Conservation (phyloP, 2,797 vertebrate genomes). For the Synaphobranchus kaupii region DNA sequence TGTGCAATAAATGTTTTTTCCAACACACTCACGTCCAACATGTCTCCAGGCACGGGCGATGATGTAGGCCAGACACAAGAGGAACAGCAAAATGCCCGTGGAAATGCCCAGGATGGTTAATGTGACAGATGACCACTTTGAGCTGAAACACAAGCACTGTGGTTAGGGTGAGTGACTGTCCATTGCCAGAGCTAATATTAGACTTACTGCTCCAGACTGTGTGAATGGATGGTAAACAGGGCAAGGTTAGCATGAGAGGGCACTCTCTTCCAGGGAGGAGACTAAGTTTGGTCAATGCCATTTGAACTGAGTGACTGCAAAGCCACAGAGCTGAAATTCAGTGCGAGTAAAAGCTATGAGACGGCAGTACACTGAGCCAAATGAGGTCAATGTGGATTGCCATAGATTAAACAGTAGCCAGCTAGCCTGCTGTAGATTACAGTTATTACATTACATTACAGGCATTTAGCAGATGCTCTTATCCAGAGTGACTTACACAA, state of each 20-base stretch:
- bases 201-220: not conserved
- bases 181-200: not conserved
- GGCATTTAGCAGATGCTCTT: too few relatives aligned
- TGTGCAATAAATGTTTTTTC: not conserved
- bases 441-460: too few relatives aligned
- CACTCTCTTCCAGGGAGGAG: too few relatives aligned
- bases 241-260: too few relatives aligned
- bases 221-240: too few relatives aligned
- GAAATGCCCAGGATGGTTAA: not conserved
- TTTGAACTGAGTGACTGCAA: not conserved
- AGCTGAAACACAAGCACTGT: constrained; percentile 5
- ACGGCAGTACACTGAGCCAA: not conserved
- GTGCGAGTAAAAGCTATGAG: not conserved
- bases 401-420: not conserved
- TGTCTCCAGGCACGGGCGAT: not conserved
- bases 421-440: not conserved
- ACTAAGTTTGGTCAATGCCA: too few relatives aligned
- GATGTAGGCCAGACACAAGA: not conserved
- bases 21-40: not conserved
- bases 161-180: not conserved
- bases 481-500: too few relatives aligned
- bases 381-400: not conserved
- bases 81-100: not conserved
- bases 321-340: not conserved
- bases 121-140: not conserved